These are phyloP conservation scores for Dicyrtomina minuta DNA, from an alignment of 2,888 invertebrate genomes.

Conservation along the genomic window DNA sequence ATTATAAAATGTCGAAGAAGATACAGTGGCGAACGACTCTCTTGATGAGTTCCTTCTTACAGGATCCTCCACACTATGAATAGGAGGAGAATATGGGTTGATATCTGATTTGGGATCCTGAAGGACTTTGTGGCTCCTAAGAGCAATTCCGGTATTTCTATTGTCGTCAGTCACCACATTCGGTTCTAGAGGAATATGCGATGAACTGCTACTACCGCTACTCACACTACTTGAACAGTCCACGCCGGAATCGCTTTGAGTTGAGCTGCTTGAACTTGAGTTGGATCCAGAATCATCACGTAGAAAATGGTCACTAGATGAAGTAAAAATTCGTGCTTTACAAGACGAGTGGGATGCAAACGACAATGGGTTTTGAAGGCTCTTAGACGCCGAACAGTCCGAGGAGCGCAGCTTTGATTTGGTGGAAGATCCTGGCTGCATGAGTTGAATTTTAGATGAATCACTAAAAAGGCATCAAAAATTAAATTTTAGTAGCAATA, in stretches of 20 bases:
- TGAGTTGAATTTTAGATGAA: conserved; percentile 28
- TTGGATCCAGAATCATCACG: conserved; percentile 50
- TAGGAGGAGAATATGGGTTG: conserved; percentile 12
- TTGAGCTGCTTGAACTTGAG: conserved; percentile 46
- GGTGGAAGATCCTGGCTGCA: conserved; percentile 27
- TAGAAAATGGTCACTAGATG: conserved; percentile 31
- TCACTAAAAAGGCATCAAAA: conserved; percentile 37
- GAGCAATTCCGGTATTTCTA: conserved; percentile 58
- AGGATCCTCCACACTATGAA: conserved; percentile 15
- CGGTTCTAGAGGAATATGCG: conserved; percentile 22
- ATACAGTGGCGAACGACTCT: conserved; percentile 13
- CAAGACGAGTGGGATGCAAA: conserved; percentile 19
- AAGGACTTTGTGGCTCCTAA: conserved; percentile 66
- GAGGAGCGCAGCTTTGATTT: conserved; percentile 30
- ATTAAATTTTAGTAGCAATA: too few species aligned
- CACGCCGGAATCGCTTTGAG: conserved; percentile 52
- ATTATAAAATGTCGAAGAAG: conserved; percentile 12
- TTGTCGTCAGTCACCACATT: conserved; percentile 11
- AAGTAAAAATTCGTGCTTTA: conserved; percentile 24
- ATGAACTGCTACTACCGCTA: conserved; percentile 43
- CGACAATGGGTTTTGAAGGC: background rate
- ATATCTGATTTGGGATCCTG: conserved; percentile 45
- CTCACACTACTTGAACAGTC: conserved; percentile 48
- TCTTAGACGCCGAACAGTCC: conserved; percentile 24
- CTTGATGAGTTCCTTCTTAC: conserved; percentile 32